A percentile compares a stretch with the other conserved stretches of the same genome.
These are phyloP conservation scores for Drosophila burlai DNA, from an alignment of 1,140 invertebrate species.

Conservation along the genomic window DNA sequence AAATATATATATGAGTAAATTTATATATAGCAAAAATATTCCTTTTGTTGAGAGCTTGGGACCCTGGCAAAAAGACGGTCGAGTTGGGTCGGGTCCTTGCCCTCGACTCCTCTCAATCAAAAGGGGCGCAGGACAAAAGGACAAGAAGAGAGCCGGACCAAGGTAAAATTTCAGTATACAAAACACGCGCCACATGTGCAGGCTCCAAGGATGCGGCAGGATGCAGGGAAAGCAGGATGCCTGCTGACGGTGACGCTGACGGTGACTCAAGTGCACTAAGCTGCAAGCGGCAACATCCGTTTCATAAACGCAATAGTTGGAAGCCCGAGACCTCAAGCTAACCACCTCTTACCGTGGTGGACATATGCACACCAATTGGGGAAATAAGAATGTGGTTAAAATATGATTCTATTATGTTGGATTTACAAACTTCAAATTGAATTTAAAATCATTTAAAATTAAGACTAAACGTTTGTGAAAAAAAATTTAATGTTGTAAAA, in stretches of 20 bases:
- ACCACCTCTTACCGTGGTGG: conserved; percentile 21
- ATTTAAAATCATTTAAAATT: no score
- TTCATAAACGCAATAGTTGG: conserved; percentile 72
- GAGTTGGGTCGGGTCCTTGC: conserved; percentile 63
- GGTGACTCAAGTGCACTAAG: conserved; percentile 79
- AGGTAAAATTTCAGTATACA: conserved; percentile 71
- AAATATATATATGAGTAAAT: conserved; percentile 18
- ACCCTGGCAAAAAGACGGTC: conserved; percentile 44
- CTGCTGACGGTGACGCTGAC: conserved; percentile 55
- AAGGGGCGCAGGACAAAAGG: conserved; percentile 21
- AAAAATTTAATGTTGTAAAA: no score
- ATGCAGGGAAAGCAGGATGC: conserved; percentile 12
- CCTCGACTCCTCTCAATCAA: conserved; percentile 54
- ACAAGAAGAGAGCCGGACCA: conserved; percentile 49
- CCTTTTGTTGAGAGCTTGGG: conserved; percentile 46
- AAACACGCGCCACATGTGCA: conserved; percentile 62
- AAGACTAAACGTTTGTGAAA: no score
- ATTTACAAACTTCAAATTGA: no score
- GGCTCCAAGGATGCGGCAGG: conserved; percentile 18
- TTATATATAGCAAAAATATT: conserved; percentile 20
- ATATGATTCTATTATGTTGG: neutral
- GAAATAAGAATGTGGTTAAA: neutral
- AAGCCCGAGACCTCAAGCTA: conserved; percentile 20
- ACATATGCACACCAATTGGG: neutral
- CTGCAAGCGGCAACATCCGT: conserved; percentile 80